These are phyloP conservation scores for Dryoscopus gambensis DNA, from an alignment of 2,113 vertebrate genomes.

Conservation along the genomic window DNA sequence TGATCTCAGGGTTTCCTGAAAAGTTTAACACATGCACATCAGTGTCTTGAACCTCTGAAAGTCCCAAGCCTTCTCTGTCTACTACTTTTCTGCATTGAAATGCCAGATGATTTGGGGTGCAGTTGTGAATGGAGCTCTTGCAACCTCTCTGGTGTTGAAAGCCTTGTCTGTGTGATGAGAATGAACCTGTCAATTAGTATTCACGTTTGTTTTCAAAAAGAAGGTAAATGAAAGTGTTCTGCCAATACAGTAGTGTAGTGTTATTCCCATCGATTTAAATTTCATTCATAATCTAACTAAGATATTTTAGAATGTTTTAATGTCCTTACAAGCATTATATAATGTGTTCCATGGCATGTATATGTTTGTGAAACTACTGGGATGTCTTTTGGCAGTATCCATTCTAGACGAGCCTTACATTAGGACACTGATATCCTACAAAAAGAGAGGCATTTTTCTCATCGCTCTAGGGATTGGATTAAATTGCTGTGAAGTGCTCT, in stretches of 20 bases:
- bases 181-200: background rate
- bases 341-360: accelerated
- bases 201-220: background rate
- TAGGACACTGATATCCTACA: background rate
- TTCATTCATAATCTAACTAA: background rate
- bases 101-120: background rate
- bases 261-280: background rate
- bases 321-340: background rate
- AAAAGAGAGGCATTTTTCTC: background rate
- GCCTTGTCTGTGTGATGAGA: background rate
- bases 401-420: background rate
- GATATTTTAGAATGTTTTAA: background rate
- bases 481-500: background rate
- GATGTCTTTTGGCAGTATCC: background rate
- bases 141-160: background rate
- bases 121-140: background rate
- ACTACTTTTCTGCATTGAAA: background rate
- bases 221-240: background rate
- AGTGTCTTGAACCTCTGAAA: background rate
- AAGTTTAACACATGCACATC: background rate
- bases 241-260: background rate
- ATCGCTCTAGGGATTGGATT: background rate
- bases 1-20: background rate
- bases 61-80: background rate
- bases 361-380: background rate